Evolutionary conservation across 2,797 vertebrate genomes (phyloP).

Genomic region (Fratercula arctica): DNA sequence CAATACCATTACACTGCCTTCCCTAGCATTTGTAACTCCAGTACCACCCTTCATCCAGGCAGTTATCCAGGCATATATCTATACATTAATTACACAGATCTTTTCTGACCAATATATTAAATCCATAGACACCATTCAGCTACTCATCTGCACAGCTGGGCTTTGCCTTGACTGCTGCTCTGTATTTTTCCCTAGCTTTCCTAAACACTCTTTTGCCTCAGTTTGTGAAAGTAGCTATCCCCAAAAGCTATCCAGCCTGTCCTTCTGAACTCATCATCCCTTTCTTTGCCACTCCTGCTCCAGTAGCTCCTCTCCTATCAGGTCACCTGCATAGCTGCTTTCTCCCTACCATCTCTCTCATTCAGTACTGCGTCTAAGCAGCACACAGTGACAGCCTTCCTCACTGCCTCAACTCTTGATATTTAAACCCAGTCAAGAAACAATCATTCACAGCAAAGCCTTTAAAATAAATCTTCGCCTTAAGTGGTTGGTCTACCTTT

Average conservation of each 20-base stretch:
- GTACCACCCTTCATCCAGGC: not conserved
- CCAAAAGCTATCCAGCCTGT: not conserved
- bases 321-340: not conserved
- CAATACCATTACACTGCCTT: not conserved
- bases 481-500: not conserved
- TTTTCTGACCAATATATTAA: not conserved
- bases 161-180: not conserved
- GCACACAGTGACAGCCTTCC: not conserved
- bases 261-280: not conserved
- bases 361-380: not conserved
- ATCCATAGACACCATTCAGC: not conserved
- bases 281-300: not conserved
- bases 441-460: rapidly evolving
- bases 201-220: not conserved
- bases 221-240: not conserved
- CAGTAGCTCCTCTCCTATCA: not conserved
- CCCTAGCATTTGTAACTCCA: not conserved
- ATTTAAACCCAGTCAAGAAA: not conserved
- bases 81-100: not conserved
- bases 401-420: not conserved
- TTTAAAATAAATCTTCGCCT: not conserved
- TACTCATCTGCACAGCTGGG: not conserved
- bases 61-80: not conserved
- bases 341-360: not conserved
- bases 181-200: not conserved